Conservation (phyloP, 1,140 invertebrate species). For the Philaenus spumarius region DNA sequence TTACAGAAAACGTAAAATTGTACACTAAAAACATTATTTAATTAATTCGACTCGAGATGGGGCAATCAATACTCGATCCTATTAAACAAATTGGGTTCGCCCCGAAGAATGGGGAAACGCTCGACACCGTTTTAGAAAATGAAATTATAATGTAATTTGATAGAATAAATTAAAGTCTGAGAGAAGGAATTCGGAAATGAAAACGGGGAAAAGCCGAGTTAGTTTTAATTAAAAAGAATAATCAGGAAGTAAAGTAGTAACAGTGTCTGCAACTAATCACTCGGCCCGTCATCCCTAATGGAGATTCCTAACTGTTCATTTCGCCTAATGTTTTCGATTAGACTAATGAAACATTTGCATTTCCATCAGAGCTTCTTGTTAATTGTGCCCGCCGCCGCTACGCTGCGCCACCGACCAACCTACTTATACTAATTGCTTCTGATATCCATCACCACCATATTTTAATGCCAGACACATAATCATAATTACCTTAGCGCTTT, state of each 20-base stretch:
- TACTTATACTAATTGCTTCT: conserved; percentile 7
- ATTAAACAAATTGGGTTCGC: too few relatives aligned
- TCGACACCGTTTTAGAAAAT: too few relatives aligned
- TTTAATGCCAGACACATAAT: background rate
- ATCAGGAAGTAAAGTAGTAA: conserved; percentile 1
- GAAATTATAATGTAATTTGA: too few relatives aligned
- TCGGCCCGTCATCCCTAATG: conserved; percentile 17
- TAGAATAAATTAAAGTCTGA: too few relatives aligned
- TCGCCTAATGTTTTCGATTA: conserved; percentile 25
- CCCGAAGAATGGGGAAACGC: too few relatives aligned
- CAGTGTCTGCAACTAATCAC: background rate
- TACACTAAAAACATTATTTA: too few relatives aligned
- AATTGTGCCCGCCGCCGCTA: conserved; percentile 12
- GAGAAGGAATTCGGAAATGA: conserved; percentile 3
- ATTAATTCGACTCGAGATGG: too few relatives aligned
- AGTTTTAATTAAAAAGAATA: conserved; percentile 12
- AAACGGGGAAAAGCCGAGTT: conserved; percentile 3
- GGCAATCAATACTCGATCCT: too few relatives aligned
- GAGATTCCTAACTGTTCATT: conserved; percentile 20
- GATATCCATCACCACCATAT: background rate
- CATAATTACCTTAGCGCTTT: background rate
- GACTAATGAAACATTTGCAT: conserved; percentile 25
- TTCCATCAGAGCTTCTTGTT: conserved; percentile 17
- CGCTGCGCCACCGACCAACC: background rate
- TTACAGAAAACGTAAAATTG: too few relatives aligned